Evolutionary conservation across 2,113 vertebrate genomes (phyloP).

Genomic region (Propithecus coquereli): DNA sequence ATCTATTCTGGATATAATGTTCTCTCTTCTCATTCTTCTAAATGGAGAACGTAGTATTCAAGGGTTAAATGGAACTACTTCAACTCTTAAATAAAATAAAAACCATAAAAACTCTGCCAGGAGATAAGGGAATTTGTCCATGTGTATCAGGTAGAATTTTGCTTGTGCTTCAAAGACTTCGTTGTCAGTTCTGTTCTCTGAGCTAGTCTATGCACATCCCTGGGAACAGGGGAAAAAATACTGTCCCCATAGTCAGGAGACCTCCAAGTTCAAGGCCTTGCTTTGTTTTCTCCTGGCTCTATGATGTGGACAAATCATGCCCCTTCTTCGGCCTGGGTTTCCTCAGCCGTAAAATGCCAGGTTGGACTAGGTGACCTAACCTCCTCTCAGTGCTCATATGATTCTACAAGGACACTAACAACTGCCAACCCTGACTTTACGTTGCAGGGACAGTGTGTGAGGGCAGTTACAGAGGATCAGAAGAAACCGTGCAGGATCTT

Average conservation of each 20-base stretch:
- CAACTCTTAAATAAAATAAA: slow-evolving; percentile 7
- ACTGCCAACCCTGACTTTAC: slow-evolving; percentile 54
- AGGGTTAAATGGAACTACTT: not conserved
- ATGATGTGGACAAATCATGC: not conserved
- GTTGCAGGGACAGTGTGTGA: slow-evolving; percentile 65
- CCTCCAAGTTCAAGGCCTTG: not conserved
- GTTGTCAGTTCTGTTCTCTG: not conserved
- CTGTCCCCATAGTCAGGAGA: not conserved
- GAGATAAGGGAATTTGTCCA: not conserved
- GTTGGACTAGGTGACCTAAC: not conserved
- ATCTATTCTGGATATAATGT: not conserved
- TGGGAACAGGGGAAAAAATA: not conserved
- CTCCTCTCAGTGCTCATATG: not conserved
- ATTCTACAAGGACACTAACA: slow-evolving; percentile 44
- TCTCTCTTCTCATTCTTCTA: not conserved
- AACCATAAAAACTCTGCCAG: not conserved
- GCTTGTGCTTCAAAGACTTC: not conserved
- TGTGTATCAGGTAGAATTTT: not conserved
- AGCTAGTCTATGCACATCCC: not conserved
- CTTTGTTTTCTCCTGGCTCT: not conserved
- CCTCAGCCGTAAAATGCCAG: not conserved
- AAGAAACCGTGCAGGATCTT: slow-evolving; percentile 70
- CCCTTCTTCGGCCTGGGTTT: not conserved
- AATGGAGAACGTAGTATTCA: not conserved
- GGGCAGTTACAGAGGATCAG: slow-evolving; percentile 64